Base-by-base conservation (phyloP, 2,113 vertebrate genomes). In the Notothenia rossii region DNA sequence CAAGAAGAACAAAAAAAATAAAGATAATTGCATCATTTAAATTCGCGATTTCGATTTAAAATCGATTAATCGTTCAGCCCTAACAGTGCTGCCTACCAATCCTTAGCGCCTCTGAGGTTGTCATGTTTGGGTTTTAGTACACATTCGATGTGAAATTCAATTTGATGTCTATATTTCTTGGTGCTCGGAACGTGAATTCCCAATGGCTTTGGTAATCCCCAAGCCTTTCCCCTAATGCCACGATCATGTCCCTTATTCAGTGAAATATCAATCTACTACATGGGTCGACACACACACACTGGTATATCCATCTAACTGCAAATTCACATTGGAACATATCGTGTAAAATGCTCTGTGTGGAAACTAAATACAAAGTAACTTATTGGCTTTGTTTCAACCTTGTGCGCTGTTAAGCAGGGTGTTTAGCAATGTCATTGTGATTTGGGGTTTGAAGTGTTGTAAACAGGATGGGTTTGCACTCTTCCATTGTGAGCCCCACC, bases 381-480 rank as follows among this genome's bases (percentile, higher is more conserved):
- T 55, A 14, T 53, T 75, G 77, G 58, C 53, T 82, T 66, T 60
- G 71, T 76, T 75, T 56, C 60, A 61, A 29, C 51, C 14, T 9
- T 53, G 20, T 49, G 22, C 40, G 33, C 53, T 2, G 2, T 67
- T 85, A 12, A 64, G 51, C 69, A 20, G 58, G 5, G 50, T 67
- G 78, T 69, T 68, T 25, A 70, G 22, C 64, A 25, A 60, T 18
- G 72, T 55, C 81, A 86, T 86, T 88, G 83, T 87, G 75, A 85
- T 75, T 68, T 56, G 17, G 75, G 46, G 69, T 91, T 77, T 82
- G 89, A 87, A 88, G 87, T 83, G 70, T 17, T 4, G 86, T 91
- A 91, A 94, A 95, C 93, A 94, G 94, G 94, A 95, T 79, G 90
- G 88, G 85, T 45, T 82, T 85, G 72, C 80, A 29, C 84, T 80